A percentile compares a stretch with the other conserved stretches of the same genome.
These are phyloP conservation scores for Mallotus villosus DNA, from an alignment of 2,797 vertebrate species.

Conservation along the genomic window DNA sequence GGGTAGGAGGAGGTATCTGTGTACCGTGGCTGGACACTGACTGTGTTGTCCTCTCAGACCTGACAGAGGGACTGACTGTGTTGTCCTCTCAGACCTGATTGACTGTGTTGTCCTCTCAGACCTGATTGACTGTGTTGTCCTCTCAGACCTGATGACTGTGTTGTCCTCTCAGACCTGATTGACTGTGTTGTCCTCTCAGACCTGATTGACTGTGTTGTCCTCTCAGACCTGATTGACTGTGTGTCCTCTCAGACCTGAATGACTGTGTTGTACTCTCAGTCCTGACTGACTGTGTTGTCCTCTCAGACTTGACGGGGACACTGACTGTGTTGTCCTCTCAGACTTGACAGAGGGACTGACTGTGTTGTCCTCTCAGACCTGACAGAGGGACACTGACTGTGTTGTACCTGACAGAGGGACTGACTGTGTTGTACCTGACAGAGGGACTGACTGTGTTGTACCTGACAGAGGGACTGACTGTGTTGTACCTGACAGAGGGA, in stretches of 20 bases:
- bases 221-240: too few relatives aligned
- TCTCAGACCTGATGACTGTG: slow-evolving; percentile 81
- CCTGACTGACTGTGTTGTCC: slow-evolving; percentile 72
- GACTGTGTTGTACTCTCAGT: slow-evolving; percentile 68
- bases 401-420: slow-evolving; percentile 84
- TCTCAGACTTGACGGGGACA: too few relatives aligned
- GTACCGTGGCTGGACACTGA: too few relatives aligned
- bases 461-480: slow-evolving; percentile 81
- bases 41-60: too few relatives aligned
- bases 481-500: neutral
- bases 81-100: slow-evolving; percentile 81
- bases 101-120: too few relatives aligned
- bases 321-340: slow-evolving; percentile 46
- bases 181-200: slow-evolving; percentile 68
- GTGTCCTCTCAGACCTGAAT: too few relatives aligned
- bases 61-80: neutral
- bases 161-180: neutral
- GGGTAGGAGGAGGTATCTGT: too few relatives aligned
- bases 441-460: slow-evolving; percentile 52
- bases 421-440: neutral
- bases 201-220: slow-evolving; percentile 66
- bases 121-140: neutral
- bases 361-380: too few relatives aligned
- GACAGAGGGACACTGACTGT: neutral
- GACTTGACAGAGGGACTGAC: slow-evolving; percentile 86